A percentile compares a stretch with the other conserved stretches of the same genome.
Evolutionary conservation across 2,113 vertebrate species (phyloP).

Genomic region (Rhizomys pruinosus): DNA sequence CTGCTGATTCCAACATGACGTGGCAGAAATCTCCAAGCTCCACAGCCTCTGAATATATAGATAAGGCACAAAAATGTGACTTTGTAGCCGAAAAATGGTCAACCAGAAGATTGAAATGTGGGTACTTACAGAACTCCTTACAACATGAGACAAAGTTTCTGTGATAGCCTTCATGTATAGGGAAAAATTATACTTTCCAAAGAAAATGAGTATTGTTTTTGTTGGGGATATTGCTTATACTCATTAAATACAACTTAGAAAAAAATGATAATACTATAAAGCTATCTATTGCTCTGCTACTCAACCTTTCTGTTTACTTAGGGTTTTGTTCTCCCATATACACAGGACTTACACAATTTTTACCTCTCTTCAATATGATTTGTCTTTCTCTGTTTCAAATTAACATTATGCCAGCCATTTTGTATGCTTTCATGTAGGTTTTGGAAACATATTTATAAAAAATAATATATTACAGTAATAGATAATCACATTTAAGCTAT

Average conservation of each 20-base stretch:
- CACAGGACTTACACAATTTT: background rate
- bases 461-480: constrained; percentile 15
- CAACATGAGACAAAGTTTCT: constrained; percentile 36
- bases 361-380: constrained; percentile 2
- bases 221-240: constrained; percentile 14
- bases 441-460: constrained; percentile 49
- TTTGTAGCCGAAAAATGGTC: constrained; percentile 48
- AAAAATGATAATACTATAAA: constrained; percentile 24
- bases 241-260: constrained; percentile 56
- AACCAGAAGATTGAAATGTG: constrained; percentile 64
- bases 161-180: constrained; percentile 37
- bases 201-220: constrained; percentile 47
- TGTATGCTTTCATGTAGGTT: background rate
- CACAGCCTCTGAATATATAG: constrained; percentile 43
- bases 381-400: background rate
- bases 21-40: constrained; percentile 10
- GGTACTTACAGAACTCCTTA: constrained; percentile 54
- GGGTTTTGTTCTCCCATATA: background rate
- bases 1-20: background rate
- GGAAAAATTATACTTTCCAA: background rate
- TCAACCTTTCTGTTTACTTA: background rate
- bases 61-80: constrained; percentile 57
- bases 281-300: background rate
- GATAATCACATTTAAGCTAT: constrained; percentile 11
- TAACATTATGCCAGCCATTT: constrained; percentile 21